These are phyloP conservation scores for Danio jaintianensis DNA, from an alignment of 2,797 vertebrate species.

Conservation along the genomic window DNA sequence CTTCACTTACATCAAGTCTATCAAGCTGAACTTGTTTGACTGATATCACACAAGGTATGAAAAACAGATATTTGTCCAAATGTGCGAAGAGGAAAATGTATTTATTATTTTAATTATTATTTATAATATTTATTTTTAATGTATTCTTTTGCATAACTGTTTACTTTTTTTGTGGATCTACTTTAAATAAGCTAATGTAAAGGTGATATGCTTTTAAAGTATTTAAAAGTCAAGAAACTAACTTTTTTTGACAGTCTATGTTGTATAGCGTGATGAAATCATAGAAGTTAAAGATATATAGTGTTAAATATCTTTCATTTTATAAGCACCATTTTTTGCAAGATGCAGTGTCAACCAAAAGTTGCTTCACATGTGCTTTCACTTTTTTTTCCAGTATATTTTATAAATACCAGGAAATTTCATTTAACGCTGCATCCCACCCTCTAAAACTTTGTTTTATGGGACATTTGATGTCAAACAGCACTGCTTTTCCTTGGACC, in stretches of 20 bases:
- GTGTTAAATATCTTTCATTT: no score
- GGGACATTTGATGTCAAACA: slow-evolving; percentile 49
- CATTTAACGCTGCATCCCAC: slow-evolving; percentile 13
- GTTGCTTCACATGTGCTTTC: slow-evolving; percentile 6
- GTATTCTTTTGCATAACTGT: neutral
- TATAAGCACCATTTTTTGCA: slow-evolving; percentile 17
- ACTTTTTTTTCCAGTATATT: slow-evolving; percentile 9
- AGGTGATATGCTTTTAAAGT: no score
- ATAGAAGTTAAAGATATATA: no score
- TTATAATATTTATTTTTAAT: neutral
- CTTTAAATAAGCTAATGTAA: no score
- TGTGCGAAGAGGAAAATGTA: slow-evolving; percentile 20
- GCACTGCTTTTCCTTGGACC: slow-evolving; percentile 11
- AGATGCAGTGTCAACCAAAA: slow-evolving; percentile 16
- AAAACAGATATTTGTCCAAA: neutral
- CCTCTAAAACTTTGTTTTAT: slow-evolving; percentile 18
- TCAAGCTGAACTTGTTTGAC: slow-evolving; percentile 28
- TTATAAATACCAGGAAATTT: slow-evolving; percentile 19
- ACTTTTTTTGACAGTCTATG: no score
- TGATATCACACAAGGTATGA: slow-evolving; percentile 17
- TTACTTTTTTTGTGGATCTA: neutral
- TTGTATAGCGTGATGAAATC: no score
- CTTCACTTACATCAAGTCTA: slow-evolving; percentile 47
- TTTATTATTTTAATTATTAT: neutral
- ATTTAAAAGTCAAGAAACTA: no score